These are phyloP conservation scores for Pandemis corylana DNA, from an alignment of 2,888 invertebrate genomes.

Conservation along the genomic window DNA sequence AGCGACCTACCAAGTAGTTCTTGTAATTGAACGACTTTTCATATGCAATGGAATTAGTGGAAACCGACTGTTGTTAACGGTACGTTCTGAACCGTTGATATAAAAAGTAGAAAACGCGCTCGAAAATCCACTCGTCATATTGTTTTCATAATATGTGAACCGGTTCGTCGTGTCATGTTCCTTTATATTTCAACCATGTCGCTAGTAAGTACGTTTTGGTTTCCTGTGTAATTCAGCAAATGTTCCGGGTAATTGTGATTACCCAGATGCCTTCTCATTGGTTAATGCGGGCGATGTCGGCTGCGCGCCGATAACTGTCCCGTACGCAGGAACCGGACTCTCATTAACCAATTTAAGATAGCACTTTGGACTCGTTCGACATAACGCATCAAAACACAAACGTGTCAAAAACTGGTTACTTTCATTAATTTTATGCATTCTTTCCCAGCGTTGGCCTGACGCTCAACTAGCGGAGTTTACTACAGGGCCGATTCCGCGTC, in stretches of 20 bases:
- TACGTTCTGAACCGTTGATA: neutral
- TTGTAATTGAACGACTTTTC: neutral
- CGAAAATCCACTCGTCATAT: constrained; percentile 4
- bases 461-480: neutral
- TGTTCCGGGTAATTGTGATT: constrained; percentile 73
- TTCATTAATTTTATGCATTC: constrained; percentile 6
- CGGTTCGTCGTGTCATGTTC: neutral
- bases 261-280: constrained; percentile 65
- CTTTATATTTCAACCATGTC: neutral
- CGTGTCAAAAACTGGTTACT: constrained; percentile 11
- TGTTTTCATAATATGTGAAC: constrained; percentile 16
- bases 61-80: neutral
- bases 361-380: constrained; percentile 66
- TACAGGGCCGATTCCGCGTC: neutral
- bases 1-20: neutral
- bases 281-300: constrained; percentile 66
- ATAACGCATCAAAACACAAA: constrained; percentile 47
- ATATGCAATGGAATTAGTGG: neutral
- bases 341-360: constrained; percentile 78
- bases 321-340: constrained; percentile 69
- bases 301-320: constrained; percentile 70
- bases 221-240: constrained; percentile 66
- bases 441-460: neutral
- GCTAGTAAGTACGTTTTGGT: constrained; percentile 41
- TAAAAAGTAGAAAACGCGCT: neutral